Evolutionary conservation across 2,888 invertebrate genomes (phyloP), one percentile per base, ranked within the genome.

Genomic region (Trypoxylon attenuatum): DNA sequence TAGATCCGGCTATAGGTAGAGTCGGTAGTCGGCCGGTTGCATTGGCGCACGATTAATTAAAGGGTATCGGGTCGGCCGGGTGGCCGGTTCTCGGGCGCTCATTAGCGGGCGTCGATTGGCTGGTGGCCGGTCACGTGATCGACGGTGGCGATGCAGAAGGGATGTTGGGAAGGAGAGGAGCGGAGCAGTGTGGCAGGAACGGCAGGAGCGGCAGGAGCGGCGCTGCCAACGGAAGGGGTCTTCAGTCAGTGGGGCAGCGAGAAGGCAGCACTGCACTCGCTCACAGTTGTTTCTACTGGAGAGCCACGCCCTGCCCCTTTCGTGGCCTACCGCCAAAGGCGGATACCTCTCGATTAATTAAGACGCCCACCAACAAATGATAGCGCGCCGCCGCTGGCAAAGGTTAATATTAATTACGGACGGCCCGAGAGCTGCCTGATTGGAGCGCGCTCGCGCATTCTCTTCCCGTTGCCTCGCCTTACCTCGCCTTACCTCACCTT

Each of bases 311-410:
- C 83, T 83, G 77, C 81, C 81, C 82, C 82, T 81, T 82, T 84
- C 81, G 71, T 78, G 77, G 74, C 76, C 69, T 67, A 65, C 81
- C 78, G 78, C 83, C 82, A 84, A 83, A 85, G 85, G 84, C 85
- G 84, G 84, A 82, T 80, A 82, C 83, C 76, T 55, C 67, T 73
- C 61, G 80, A 84, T 82, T 85, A 85, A 85, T 85, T 85, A 85
- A 84, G 79, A 85, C 85, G 84, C 85, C 85, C 85, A 84, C 81
- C 80, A 80, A 79, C 84, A 85, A 85, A 85, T 84, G 84, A 84
- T 76, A 76, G 73, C 77, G 61, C 69, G 69, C 67, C 67, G 77
- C 49, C 51, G 50, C 62, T 33, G 47, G 29, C 27, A 25, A 22
- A 41, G 45, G 55, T 13, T 2, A 4, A 33, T 72, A 63, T 70